phyloP scores from a whole-genome alignment of 2,113 vertebrate genomes.

The Crotalus helleri region DNA sequence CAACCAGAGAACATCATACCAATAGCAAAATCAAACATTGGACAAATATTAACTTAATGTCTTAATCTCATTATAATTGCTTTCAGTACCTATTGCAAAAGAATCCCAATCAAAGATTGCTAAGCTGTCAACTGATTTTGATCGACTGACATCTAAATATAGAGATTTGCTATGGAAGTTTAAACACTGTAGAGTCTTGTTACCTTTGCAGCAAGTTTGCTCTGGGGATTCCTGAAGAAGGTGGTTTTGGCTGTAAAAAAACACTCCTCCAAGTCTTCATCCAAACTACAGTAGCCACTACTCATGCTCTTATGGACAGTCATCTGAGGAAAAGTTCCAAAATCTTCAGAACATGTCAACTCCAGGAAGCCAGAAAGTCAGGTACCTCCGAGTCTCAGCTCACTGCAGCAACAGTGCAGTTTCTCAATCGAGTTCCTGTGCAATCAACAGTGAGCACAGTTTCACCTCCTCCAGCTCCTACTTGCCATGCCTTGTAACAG shows the following conservation, averaged over 20 bases:
- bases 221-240: constrained; percentile 77
- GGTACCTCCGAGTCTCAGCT: constrained; percentile 33
- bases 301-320: constrained; percentile 87
- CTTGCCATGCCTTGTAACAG: constrained; percentile 34
- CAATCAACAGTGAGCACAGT: not conserved
- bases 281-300: constrained; percentile 96
- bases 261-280: constrained; percentile 90
- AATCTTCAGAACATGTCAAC: constrained; percentile 17
- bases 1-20: not conserved
- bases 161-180: not conserved
- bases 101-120: not conserved
- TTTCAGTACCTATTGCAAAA: not conserved
- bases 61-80: not conserved
- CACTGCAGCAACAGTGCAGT: not conserved
- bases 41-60: not conserved
- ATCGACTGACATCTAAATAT: constrained; percentile 14
- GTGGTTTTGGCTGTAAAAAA: constrained; percentile 97
- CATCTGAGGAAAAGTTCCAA: constrained; percentile 51
- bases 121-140: not conserved
- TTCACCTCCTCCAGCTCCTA: constrained; percentile 37
- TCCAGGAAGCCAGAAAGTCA: constrained; percentile 5
- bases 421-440: constrained; percentile 25
- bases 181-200: not conserved
- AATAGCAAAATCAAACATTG: not conserved
- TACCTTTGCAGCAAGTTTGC: constrained; percentile 80